Conservation (phyloP, 2,113 vertebrate genomes). For the Polyodon spathula region DNA sequence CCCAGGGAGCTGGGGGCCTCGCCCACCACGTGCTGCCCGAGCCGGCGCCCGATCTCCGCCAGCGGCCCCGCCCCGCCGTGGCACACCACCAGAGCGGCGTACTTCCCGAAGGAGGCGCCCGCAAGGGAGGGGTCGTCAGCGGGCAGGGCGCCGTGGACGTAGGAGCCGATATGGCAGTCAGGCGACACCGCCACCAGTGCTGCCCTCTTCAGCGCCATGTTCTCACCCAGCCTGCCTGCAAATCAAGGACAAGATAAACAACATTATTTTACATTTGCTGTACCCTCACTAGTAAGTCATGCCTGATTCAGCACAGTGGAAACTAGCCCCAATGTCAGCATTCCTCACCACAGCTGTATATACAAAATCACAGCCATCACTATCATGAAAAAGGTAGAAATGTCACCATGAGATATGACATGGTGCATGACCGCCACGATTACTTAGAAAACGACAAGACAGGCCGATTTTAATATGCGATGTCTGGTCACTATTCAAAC, state of each 20-base stretch:
- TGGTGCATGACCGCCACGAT: background rate
- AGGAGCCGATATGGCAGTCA: constrained; percentile 69
- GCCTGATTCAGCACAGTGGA: too few relatives aligned
- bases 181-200: constrained; percentile 60
- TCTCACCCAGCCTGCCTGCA: constrained; percentile 78
- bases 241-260: constrained; percentile 15
- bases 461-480: too few relatives aligned
- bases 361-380: too few relatives aligned
- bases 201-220: constrained; percentile 69
- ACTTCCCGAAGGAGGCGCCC: constrained; percentile 65
- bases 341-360: too few relatives aligned
- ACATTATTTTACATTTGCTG: too few relatives aligned
- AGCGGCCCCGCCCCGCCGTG: constrained; percentile 45
- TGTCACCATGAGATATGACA: too few relatives aligned
- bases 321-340: too few relatives aligned
- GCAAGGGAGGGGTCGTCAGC: constrained; percentile 24
- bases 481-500: too few relatives aligned
- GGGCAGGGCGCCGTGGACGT: constrained; percentile 56
- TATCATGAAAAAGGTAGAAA: too few relatives aligned
- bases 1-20: constrained; percentile 72
- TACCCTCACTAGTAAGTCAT: too few relatives aligned
- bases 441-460: too few relatives aligned
- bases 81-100: constrained; percentile 70
- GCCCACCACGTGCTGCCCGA: constrained; percentile 80
- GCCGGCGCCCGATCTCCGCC: constrained; percentile 50